These are phyloP conservation scores for Rhinopomastus cyanomelas DNA, from an alignment of 2,113 vertebrate genomes.

Conservation along the genomic window DNA sequence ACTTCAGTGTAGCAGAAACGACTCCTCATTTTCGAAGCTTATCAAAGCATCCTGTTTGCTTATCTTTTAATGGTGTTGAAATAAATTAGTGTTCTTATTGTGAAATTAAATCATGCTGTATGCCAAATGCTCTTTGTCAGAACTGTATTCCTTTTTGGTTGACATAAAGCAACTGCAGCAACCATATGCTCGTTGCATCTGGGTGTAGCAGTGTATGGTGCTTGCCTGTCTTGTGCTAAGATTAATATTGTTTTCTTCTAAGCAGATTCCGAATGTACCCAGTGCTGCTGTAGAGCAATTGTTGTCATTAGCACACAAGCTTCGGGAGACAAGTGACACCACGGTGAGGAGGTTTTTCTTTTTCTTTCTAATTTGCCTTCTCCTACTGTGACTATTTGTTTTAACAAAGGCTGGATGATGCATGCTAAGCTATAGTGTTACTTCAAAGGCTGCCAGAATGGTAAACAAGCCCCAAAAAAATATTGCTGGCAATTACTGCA, in stretches of 20 bases:
- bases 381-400: neutral
- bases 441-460: neutral
- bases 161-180: neutral
- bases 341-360: conserved; percentile 77
- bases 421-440: neutral
- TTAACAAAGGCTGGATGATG: neutral
- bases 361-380: neutral
- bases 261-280: conserved; percentile 83
- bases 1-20: neutral
- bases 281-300: conserved; percentile 84
- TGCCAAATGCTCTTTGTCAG: neutral
- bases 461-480: neutral
- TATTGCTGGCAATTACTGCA: neutral
- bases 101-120: neutral
- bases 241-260: conserved; percentile 12
- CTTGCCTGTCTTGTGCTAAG: neutral
- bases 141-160: neutral
- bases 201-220: neutral
- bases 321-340: conserved; percentile 85
- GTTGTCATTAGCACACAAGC: conserved; percentile 86
- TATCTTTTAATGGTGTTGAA: neutral
- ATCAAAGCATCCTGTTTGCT: neutral
- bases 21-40: neutral
- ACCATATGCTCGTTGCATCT: neutral
- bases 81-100: neutral